Conservation (phyloP, 2,888 invertebrate genomes). For the Cheilosia urbana region DNA sequence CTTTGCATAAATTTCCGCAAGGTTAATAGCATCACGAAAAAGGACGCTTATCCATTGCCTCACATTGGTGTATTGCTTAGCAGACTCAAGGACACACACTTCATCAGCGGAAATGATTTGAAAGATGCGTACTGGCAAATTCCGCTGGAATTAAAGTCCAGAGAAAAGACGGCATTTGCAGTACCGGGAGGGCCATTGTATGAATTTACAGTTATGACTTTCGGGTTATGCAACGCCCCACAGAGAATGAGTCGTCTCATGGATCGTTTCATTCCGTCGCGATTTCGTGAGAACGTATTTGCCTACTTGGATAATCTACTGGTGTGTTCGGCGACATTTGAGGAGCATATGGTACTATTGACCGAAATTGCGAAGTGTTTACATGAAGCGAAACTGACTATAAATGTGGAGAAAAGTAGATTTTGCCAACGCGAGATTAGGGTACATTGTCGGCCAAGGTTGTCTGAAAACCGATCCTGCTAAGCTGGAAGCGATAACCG, state of each 20-base stretch:
- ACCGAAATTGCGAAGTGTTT: neutral
- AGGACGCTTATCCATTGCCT: neutral
- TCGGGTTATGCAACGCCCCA: neutral
- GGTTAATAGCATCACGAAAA: no score
- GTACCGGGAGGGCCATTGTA: no score
- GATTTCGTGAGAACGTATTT: neutral
- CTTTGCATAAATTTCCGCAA: no score
- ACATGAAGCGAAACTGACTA: neutral
- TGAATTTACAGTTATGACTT: neutral
- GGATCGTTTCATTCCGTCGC: neutral
- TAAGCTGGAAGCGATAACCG: neutral
- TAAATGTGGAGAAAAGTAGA: neutral
- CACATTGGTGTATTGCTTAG: neutral
- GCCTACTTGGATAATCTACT: neutral
- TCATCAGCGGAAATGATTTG: no score
- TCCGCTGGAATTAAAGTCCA: no score
- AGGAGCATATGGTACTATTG: neutral
- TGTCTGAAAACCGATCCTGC: neutral
- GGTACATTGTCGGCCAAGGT: neutral
- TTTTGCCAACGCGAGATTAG: neutral
- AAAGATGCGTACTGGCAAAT: no score
- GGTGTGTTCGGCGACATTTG: neutral
- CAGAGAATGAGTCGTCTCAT: neutral
- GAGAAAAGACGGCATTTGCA: no score
- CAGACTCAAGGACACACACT: no score